Percentiles rank a stretch among this genome's conserved stretches.
phyloP scores from a whole-genome alignment of 2,797 vertebrate species.

The Masticophis lateralis region DNA sequence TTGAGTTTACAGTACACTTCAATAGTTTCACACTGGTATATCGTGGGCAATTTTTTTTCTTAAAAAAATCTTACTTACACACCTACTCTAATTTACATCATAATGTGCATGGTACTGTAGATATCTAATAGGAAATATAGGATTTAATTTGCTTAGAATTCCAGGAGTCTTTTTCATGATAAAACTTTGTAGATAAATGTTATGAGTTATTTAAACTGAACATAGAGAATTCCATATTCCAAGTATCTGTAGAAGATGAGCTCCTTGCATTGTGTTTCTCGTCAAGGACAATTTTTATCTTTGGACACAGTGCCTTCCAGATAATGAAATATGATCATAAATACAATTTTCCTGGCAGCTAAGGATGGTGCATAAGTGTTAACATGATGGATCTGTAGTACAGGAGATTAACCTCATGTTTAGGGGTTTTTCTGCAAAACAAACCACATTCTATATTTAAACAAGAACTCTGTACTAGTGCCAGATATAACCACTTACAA shows the following conservation, averaged over 20 bases:
- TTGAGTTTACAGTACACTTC: background rate
- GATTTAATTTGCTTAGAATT: slow-evolving; percentile 7
- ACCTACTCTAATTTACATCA: background rate
- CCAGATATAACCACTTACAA: slow-evolving; percentile 10
- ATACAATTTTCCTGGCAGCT: slow-evolving; percentile 51
- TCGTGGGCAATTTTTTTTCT: background rate
- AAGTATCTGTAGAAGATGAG: background rate
- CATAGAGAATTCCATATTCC: background rate
- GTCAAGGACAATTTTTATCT: slow-evolving; percentile 63
- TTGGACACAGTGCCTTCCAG: slow-evolving; percentile 46
- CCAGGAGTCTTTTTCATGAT: slow-evolving; percentile 13
- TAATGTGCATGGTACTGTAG: background rate
- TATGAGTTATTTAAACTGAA: background rate
- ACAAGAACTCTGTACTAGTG: slow-evolving; percentile 43
- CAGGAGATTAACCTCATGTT: slow-evolving; percentile 42
- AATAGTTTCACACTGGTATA: background rate
- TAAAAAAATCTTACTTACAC: background rate
- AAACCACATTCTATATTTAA: slow-evolving; percentile 49
- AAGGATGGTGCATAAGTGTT: slow-evolving; percentile 50
- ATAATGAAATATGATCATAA: slow-evolving; percentile 63
- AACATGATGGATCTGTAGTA: slow-evolving; percentile 55
- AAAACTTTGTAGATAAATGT: slow-evolving; percentile 12
- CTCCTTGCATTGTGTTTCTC: slow-evolving; percentile 27
- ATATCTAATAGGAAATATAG: slow-evolving; percentile 3
- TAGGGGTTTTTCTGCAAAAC: slow-evolving; percentile 44